Evolutionary conservation across 2,888 invertebrate species (phyloP), one percentile per base, ranked within the genome.

Genomic region (Drosophila multiciliata): DNA sequence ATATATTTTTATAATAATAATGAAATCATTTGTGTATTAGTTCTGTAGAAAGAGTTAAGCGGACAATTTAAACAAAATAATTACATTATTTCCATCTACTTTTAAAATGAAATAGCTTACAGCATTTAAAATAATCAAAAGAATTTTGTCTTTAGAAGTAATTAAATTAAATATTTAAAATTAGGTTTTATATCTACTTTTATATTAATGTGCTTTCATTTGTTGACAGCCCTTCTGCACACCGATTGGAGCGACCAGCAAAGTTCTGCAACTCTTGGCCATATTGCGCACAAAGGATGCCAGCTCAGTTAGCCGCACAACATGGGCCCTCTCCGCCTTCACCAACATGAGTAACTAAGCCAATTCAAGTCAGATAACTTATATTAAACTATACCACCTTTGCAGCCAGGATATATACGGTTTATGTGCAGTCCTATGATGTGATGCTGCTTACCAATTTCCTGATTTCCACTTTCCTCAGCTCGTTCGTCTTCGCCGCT

Each of bases 241-340:
- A 12, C 97, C 97, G 0, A 95, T 97, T 76, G 96, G 97, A 82
- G 96, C 97, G 11, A 96, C 96, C 36, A 97, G 97, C 71, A 98
- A 97, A 94, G 94, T 97, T 3, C 94, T 96, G 20, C 97, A 97
- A 91, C 94, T 98, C 32, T 91, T 95, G 65, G 96, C 96, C 68
- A 97, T 98, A 77, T 86, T 96, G 26, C 94, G 94, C 65, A 94
- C 95, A 3, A 95, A 95, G 89, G 96, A 97, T 91, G 95, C 97
- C 2, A 96, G 96, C 80, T 96, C 96, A 0, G 95, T 97, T 0
- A 97, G 97, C 55, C 93, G 96, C 20, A 94, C 96, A 5, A 97
- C 97, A 3, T 97, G 97, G 97, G 94, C 95, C 36, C 95, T 98
- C 71, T 97, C 97, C 26, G 95, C 96, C 17, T 94, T 96, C 76